phyloP scores from a whole-genome alignment of 1,140 invertebrate genomes.

The Cherax quadricarinatus region DNA sequence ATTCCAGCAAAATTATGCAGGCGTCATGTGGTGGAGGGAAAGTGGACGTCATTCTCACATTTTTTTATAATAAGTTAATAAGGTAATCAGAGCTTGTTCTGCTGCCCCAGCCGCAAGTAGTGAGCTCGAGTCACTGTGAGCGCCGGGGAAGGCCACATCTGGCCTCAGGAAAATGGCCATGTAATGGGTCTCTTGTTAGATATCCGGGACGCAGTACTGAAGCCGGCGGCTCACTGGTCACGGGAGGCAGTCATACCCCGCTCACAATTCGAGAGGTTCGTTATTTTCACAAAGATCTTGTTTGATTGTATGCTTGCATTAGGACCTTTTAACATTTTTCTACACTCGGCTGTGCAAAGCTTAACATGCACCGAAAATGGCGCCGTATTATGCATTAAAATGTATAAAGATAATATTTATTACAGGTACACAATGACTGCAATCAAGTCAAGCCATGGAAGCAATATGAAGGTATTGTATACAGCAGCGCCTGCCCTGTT shows the following conservation, averaged over 20 bases:
- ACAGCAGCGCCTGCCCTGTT: conserved; percentile 61
- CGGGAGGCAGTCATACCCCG: neutral
- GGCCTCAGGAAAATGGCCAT: neutral
- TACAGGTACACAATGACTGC: conserved; percentile 70
- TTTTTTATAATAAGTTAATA: neutral
- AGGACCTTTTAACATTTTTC: conserved; percentile 66
- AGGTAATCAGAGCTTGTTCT: conserved; percentile 35
- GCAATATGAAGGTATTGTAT: conserved; percentile 68
- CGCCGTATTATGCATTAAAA: conserved; percentile 61
- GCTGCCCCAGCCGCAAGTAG: conserved; percentile 9
- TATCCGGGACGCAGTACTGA: neutral
- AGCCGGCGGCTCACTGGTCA: conserved; percentile 3
- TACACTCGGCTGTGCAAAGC: conserved; percentile 66
- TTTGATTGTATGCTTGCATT: conserved; percentile 69
- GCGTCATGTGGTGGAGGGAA: conserved; percentile 37
- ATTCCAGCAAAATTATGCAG: conserved; percentile 16
- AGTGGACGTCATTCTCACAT: conserved; percentile 53
- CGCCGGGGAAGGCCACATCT: neutral
- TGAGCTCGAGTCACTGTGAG: neutral
- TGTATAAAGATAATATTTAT: conserved; percentile 68
- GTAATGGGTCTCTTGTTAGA: neutral
- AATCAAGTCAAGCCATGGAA: conserved; percentile 69
- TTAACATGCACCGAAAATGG: conserved; percentile 59
- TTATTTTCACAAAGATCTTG: conserved; percentile 45
- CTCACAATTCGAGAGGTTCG: conserved; percentile 34